Evolutionary conservation across 2,888 invertebrate genomes (phyloP).

Genomic region (Adineta ricciae): DNA sequence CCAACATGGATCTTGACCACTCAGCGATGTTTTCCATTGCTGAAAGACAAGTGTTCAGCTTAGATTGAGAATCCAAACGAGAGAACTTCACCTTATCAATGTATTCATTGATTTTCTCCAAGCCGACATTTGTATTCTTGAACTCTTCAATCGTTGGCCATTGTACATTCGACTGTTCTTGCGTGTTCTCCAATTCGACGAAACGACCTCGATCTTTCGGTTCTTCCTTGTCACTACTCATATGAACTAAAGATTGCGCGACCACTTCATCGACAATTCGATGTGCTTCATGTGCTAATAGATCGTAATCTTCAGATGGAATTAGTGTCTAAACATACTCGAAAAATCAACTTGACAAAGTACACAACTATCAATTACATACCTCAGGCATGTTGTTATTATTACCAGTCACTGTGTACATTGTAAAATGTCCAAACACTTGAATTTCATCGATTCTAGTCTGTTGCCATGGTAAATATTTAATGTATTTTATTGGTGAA

Average conservation of each 20-base stretch:
- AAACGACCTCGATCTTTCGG: background rate
- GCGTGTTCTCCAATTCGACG: background rate
- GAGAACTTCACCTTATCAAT: background rate
- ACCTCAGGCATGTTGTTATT: background rate
- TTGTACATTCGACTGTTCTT: background rate
- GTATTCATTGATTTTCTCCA: background rate
- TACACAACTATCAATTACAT: background rate
- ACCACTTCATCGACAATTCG: background rate
- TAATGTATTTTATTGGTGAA: no score
- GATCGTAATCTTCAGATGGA: background rate
- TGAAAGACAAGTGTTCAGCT: no score
- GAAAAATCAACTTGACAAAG: background rate
- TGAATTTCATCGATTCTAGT: no score
- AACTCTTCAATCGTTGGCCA: background rate
- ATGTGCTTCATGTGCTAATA: background rate
- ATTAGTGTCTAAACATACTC: background rate
- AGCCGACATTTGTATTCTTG: background rate
- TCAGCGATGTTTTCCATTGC: no score
- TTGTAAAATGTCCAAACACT: no score
- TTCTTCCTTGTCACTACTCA: background rate
- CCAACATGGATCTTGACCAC: constrained; percentile 44
- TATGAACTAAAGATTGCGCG: background rate
- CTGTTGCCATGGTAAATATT: no score
- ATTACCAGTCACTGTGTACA: background rate
- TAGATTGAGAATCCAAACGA: no score